These are phyloP conservation scores for Speoplatyrhinus poulsoni DNA, from an alignment of 2,113 vertebrate species.

Conservation along the genomic window DNA sequence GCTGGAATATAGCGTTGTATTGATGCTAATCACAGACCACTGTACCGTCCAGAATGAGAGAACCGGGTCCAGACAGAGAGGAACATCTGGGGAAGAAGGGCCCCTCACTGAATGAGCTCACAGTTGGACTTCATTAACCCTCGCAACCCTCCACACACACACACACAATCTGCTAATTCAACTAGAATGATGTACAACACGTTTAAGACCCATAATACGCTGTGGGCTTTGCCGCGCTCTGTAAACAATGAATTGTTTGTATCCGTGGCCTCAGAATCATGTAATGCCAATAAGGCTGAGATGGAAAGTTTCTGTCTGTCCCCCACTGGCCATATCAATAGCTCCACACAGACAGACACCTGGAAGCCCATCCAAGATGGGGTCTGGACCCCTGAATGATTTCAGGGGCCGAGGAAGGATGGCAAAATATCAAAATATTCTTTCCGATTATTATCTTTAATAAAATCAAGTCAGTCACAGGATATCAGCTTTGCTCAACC, in stretches of 20 bases:
- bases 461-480: background rate
- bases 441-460: background rate
- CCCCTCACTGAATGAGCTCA: constrained; percentile 42
- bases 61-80: background rate
- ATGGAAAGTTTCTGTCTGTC: constrained; percentile 18
- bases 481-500: background rate
- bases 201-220: constrained; percentile 26
- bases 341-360: background rate
- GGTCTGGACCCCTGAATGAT: constrained; percentile 29
- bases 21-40: constrained; percentile 15
- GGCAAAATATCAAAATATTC: background rate
- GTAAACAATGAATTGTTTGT: constrained; percentile 55
- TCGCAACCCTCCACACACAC: constrained; percentile 21
- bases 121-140: constrained; percentile 55
- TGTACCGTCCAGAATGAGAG: constrained; percentile 8
- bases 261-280: constrained; percentile 8
- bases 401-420: constrained; percentile 38
- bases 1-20: constrained; percentile 17
- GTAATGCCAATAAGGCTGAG: background rate
- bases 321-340: background rate
- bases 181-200: constrained; percentile 24
- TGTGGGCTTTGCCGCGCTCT: constrained; percentile 24
- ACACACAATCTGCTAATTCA: constrained; percentile 5
- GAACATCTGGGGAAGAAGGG: constrained; percentile 36
- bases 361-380: constrained; percentile 22